Evolutionary conservation across 2,888 invertebrate genomes (phyloP).

Genomic region (Sarcophaga rosellei): DNA sequence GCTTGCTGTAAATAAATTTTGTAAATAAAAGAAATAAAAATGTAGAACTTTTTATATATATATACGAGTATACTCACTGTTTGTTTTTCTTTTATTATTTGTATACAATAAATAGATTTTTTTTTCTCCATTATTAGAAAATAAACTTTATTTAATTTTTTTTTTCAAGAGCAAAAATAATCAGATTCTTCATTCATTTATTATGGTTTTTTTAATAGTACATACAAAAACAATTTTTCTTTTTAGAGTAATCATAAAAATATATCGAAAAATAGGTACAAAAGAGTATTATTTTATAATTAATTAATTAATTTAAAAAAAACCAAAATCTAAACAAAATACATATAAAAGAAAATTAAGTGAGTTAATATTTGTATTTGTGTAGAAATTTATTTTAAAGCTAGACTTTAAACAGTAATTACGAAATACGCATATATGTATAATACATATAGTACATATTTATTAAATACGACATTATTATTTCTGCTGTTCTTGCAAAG

Average conservation of each 20-base stretch:
- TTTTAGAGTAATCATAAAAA: neutral
- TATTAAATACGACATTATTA: neutral
- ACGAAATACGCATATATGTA: conserved; percentile 1
- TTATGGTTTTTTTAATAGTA: neutral
- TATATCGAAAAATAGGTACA: neutral
- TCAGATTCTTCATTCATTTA: neutral
- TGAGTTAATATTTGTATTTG: neutral
- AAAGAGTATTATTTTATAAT: conserved; percentile 1
- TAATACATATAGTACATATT: neutral
- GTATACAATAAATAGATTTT: neutral
- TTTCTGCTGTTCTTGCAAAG: neutral
- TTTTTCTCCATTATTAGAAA: neutral
- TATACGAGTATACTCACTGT: neutral
- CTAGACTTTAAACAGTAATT: conserved; percentile 50
- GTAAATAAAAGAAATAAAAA: too few species aligned
- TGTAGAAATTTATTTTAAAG: conserved; percentile 6
- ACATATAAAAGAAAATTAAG: neutral
- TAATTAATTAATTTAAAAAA: neutral
- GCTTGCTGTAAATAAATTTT: too few species aligned
- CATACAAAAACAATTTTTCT: neutral
- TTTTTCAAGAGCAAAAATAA: neutral
- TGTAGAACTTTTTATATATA: neutral
- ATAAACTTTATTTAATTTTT: neutral
- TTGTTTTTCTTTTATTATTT: neutral
- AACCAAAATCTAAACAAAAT: conserved; percentile 24